A percentile compares a stretch with the other conserved stretches of the same genome.
Conservation (phyloP, 1,140 invertebrate species). For the Drosophila punjabiensis region DNA sequence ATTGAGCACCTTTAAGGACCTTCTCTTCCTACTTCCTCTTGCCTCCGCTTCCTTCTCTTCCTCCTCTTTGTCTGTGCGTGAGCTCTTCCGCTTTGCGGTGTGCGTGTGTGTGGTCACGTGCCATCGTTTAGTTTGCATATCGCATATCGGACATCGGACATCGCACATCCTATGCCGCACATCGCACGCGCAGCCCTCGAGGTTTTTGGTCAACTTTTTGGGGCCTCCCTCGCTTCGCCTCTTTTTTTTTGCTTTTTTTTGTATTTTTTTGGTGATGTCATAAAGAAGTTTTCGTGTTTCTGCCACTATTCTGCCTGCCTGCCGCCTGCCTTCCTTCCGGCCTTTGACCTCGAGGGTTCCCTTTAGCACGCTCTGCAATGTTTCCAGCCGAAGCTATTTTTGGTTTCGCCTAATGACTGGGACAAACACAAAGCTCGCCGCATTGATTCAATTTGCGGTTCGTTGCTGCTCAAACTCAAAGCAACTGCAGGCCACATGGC, state of each 20-base stretch:
- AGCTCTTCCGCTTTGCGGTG: background rate
- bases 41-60: background rate
- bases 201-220: constrained; percentile 38
- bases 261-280: constrained; percentile 36
- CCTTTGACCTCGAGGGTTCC: constrained; percentile 11
- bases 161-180: constrained; percentile 10
- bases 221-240: background rate
- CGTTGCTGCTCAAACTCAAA: background rate
- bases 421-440: constrained; percentile 17
- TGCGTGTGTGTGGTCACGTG: constrained; percentile 58
- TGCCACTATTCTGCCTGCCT: background rate
- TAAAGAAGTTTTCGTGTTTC: constrained; percentile 26
- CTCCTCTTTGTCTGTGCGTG: background rate
- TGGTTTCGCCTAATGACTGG: constrained; percentile 27
- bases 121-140: constrained; percentile 59
- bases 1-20: constrained; percentile 23
- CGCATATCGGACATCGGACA: constrained; percentile 41
- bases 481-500: constrained; percentile 63
- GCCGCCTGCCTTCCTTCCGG: background rate
- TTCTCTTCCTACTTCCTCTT: background rate
- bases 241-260: background rate
- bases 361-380: background rate
- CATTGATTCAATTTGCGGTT: constrained; percentile 38
- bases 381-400: constrained; percentile 23
- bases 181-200: constrained; percentile 37